These are phyloP conservation scores for Poecilia wingei DNA, from an alignment of 2,797 vertebrate species.

Conservation along the genomic window DNA sequence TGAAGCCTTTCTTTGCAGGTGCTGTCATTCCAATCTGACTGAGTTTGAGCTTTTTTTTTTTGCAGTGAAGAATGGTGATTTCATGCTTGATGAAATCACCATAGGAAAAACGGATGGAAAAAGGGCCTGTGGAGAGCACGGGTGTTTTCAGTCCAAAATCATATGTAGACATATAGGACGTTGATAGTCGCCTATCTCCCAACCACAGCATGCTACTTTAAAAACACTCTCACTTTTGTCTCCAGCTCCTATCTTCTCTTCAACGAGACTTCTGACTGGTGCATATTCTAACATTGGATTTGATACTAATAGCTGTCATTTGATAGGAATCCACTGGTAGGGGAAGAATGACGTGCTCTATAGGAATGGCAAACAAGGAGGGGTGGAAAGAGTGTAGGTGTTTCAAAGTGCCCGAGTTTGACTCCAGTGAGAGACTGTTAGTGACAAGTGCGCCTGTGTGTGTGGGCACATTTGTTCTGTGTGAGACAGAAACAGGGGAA, in stretches of 20 bases:
- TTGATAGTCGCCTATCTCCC: slow-evolving; percentile 59
- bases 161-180: slow-evolving; percentile 54
- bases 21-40: background rate
- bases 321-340: slow-evolving; percentile 88
- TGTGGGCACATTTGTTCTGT: slow-evolving; percentile 60
- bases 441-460: slow-evolving; percentile 43
- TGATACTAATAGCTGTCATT: slow-evolving; percentile 93
- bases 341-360: slow-evolving; percentile 67
- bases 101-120: background rate
- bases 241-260: slow-evolving; percentile 38
- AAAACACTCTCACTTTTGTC: slow-evolving; percentile 62
- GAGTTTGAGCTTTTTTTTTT: background rate
- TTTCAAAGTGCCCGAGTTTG: slow-evolving; percentile 71
- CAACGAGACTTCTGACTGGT: slow-evolving; percentile 47
- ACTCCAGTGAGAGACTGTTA: slow-evolving; percentile 67
- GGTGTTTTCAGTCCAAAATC: slow-evolving; percentile 65
- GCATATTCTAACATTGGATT: slow-evolving; percentile 64
- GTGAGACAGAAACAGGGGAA: slow-evolving; percentile 56
- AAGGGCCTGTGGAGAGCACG: background rate
- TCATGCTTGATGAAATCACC: slow-evolving; percentile 83
- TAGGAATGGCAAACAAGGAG: slow-evolving; percentile 69
- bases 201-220: slow-evolving; percentile 56
- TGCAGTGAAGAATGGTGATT: slow-evolving; percentile 15
- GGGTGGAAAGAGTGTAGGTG: slow-evolving; percentile 65
- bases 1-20: background rate